Conservation (phyloP, 2,797 vertebrate genomes). For the Masticophis lateralis region DNA sequence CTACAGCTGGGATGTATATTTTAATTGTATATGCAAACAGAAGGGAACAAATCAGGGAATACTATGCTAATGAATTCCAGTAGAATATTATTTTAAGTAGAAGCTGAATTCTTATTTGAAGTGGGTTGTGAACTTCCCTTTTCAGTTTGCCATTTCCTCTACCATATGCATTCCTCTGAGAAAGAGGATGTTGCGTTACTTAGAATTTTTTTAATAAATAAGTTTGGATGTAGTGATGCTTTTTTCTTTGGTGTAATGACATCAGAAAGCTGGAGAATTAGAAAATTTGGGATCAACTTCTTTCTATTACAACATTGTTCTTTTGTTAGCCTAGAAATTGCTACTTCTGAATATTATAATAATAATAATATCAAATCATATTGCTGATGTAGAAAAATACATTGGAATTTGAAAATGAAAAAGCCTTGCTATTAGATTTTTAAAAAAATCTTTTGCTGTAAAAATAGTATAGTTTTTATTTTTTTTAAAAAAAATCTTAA, state of each 20-base stretch:
- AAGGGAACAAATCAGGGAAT: conserved; percentile 57
- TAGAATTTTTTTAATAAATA: background rate
- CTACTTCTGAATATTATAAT: background rate
- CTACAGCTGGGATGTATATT: conserved; percentile 68
- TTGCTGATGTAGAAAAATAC: background rate
- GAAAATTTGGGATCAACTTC: conserved; percentile 36
- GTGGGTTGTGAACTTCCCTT: conserved; percentile 35
- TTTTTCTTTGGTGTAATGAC: conserved; percentile 40
- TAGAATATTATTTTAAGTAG: conserved; percentile 50
- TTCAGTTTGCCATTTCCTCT: rapidly evolving
- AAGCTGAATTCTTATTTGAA: conserved; percentile 42
- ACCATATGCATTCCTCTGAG: conserved; percentile 1
- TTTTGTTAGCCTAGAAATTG: background rate
- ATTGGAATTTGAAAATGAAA: background rate
- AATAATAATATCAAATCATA: background rate
- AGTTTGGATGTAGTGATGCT: conserved; percentile 20
- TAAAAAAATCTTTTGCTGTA: background rate
- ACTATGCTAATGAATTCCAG: conserved; percentile 50
- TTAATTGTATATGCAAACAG: conserved; percentile 63
- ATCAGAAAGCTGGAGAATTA: conserved; percentile 52
- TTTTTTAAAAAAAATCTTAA: background rate
- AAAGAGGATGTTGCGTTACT: background rate
- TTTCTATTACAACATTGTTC: background rate
- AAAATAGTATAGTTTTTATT: background rate
- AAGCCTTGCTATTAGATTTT: background rate